Evolutionary conservation across 1,140 invertebrate genomes (phyloP).

Genomic region (honey bee (Apis mellifera)): Amel_HAv3.1 CM009931.2:864001-864500

Average conservation of each 20-base stretch:
- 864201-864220: conserved; percentile 69
- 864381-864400: not conserved
- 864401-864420: not conserved
- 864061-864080: not conserved
- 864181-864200: conserved; percentile 64
- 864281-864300: conserved; percentile 77
- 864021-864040: not conserved
- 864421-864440: not conserved
- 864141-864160: conserved; percentile 68
- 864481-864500: not conserved
- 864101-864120: conserved; percentile 72
- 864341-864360: too few relatives aligned
- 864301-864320: conserved; percentile 29
- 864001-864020: not conserved
- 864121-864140: conserved; percentile 65
- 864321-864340: not conserved
- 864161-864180: conserved; percentile 69
- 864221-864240: conserved; percentile 71
- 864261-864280: conserved; percentile 67
- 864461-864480: not conserved
- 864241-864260: conserved; percentile 73
- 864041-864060: conserved; percentile 1
- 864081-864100: conserved; percentile 50
- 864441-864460: not conserved
- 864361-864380: not conserved